phyloP scores from a whole-genome alignment of 2,113 vertebrate genomes.

The Ceyx cyanopectus region DNA sequence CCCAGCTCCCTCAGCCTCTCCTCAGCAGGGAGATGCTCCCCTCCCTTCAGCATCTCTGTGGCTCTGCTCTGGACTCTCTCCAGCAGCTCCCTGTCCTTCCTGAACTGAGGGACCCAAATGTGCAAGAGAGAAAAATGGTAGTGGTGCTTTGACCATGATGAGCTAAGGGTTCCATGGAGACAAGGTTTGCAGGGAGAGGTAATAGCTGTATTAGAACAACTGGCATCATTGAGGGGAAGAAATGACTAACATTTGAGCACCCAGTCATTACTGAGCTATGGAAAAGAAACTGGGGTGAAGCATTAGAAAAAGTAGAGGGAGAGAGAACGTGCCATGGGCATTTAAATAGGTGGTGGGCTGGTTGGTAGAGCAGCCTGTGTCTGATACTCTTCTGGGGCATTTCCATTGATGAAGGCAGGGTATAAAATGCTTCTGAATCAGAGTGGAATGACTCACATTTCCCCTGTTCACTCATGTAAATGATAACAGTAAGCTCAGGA shows the following conservation, averaged over 20 bases:
- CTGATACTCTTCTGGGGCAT: neutral
- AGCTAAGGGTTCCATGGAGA: neutral
- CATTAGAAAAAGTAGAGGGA: neutral
- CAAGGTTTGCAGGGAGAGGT: neutral
- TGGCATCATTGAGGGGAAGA: neutral
- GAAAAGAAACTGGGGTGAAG: neutral
- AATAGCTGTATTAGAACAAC: conserved; percentile 4
- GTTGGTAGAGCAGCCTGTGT: neutral
- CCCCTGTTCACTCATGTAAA: neutral
- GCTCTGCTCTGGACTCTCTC: too few species aligned
- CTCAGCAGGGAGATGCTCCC: too few species aligned
- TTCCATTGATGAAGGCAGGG: neutral
- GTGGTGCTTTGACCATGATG: neutral
- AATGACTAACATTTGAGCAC: neutral
- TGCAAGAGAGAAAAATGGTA: neutral
- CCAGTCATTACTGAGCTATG: neutral
- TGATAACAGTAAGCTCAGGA: neutral
- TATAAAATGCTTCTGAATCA: neutral
- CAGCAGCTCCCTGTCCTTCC: too few species aligned
- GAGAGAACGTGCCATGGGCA: neutral
- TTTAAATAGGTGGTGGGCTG: neutral
- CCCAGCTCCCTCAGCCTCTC: too few species aligned
- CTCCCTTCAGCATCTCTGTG: too few species aligned
- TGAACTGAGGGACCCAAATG: neutral
- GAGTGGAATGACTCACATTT: neutral